Conservation (phyloP, 2,113 vertebrate species). For the Montifringilla adamsi region DNA sequence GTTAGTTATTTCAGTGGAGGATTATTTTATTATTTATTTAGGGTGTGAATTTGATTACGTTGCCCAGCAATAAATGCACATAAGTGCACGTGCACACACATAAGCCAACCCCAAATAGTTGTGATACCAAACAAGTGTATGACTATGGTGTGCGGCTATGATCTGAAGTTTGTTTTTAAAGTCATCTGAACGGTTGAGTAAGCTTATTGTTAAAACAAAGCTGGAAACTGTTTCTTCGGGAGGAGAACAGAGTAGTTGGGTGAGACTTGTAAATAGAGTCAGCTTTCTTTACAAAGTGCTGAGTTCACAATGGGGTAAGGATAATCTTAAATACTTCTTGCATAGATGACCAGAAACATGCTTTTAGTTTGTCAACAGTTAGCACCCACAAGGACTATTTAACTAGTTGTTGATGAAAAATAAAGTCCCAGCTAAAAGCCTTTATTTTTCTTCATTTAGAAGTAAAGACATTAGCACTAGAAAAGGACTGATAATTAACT, state of each 20-base stretch:
- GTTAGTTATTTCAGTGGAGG: slow-evolving; percentile 13
- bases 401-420: slow-evolving; percentile 60
- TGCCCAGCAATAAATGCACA: not conserved
- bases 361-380: slow-evolving; percentile 49
- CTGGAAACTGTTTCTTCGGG: slow-evolving; percentile 47
- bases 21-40: not conserved
- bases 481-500: slow-evolving; percentile 76
- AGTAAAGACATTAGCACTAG: slow-evolving; percentile 71
- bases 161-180: slow-evolving; percentile 13
- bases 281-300: slow-evolving; percentile 32
- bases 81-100: not conserved
- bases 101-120: not conserved
- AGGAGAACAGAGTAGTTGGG: not conserved
- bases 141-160: not conserved
- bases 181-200: slow-evolving; percentile 64
- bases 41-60: not conserved
- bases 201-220: slow-evolving; percentile 72
- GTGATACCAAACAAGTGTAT: not conserved
- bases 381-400: slow-evolving; percentile 21
- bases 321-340: not conserved
- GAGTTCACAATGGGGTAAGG: not conserved
- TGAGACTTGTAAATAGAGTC: slow-evolving; percentile 57
- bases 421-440: slow-evolving; percentile 47
- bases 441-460: slow-evolving; percentile 56
- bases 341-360: slow-evolving; percentile 36